A percentile compares a stretch with the other conserved stretches of the same genome.
Evolutionary conservation across 2,888 invertebrate species (phyloP).

Genomic region (Pachliopta kotzebuea): DNA sequence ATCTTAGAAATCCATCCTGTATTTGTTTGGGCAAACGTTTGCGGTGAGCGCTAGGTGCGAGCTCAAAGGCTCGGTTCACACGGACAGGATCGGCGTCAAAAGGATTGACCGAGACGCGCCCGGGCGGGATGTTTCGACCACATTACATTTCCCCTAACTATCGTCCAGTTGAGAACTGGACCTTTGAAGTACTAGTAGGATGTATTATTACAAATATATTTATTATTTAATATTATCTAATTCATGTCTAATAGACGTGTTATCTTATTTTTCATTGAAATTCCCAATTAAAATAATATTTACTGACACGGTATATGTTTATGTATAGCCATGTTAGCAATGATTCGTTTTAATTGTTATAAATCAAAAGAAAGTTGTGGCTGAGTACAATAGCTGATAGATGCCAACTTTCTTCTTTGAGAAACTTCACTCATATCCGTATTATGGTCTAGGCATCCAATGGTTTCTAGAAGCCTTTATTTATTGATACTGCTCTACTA

Average conservation of each 20-base stretch:
- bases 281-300: too few relatives aligned
- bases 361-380: too few relatives aligned
- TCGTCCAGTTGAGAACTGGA: slow-evolving; percentile 43
- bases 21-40: slow-evolving; percentile 66
- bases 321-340: too few relatives aligned
- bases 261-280: too few relatives aligned
- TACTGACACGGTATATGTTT: too few relatives aligned
- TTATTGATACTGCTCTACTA: too few relatives aligned
- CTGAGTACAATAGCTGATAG: too few relatives aligned
- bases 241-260: background rate
- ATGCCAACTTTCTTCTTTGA: too few relatives aligned
- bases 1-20: slow-evolving; percentile 44
- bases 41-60: slow-evolving; percentile 69
- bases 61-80: slow-evolving; percentile 72
- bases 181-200: slow-evolving; percentile 25
- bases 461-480: too few relatives aligned
- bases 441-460: too few relatives aligned
- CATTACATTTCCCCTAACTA: slow-evolving; percentile 58
- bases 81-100: slow-evolving; percentile 59
- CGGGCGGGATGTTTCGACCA: slow-evolving; percentile 51
- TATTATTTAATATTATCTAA: background rate
- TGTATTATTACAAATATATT: slow-evolving; percentile 4
- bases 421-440: too few relatives aligned
- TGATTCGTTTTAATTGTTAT: too few relatives aligned
- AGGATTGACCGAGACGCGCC: slow-evolving; percentile 68